A percentile compares a stretch with the other conserved stretches of the same genome.
Evolutionary conservation across 2,797 vertebrate species (phyloP).

Genomic region (Sciurus vulgaris): DNA sequence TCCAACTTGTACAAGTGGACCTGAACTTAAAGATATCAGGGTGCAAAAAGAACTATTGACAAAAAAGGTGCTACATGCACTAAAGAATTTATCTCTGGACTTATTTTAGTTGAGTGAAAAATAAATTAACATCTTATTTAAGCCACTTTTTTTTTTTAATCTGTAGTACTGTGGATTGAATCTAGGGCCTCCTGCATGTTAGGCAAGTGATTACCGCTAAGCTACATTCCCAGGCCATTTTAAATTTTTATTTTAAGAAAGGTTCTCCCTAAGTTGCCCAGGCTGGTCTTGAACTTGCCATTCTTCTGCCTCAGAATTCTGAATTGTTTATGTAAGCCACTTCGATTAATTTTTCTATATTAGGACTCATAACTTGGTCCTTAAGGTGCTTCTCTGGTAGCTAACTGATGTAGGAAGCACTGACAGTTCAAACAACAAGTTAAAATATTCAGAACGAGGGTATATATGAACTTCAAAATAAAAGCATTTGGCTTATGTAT

Average conservation of each 20-base stretch:
- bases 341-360: not conserved
- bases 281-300: too few species aligned
- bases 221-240: too few species aligned
- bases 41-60: not conserved
- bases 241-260: too few species aligned
- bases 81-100: not conserved
- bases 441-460: slow-evolving; percentile 21
- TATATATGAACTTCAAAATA: slow-evolving; percentile 9
- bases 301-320: too few species aligned
- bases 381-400: not conserved
- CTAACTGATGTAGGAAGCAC: not conserved
- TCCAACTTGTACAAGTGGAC: not conserved
- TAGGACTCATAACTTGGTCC: not conserved
- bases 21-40: not conserved
- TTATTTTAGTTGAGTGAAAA: not conserved
- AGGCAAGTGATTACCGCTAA: too few species aligned
- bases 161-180: too few species aligned
- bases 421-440: not conserved
- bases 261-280: too few species aligned
- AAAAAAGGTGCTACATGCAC: not conserved
- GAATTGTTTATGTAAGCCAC: not conserved
- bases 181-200: too few species aligned
- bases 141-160: not conserved
- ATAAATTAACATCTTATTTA: slow-evolving; percentile 13
- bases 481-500: slow-evolving; percentile 58